Percentiles rank a stretch among this genome's conserved stretches.
Evolutionary conservation across 1,140 invertebrate genomes (phyloP).

Genomic region (Saccostrea cuccullata): DNA sequence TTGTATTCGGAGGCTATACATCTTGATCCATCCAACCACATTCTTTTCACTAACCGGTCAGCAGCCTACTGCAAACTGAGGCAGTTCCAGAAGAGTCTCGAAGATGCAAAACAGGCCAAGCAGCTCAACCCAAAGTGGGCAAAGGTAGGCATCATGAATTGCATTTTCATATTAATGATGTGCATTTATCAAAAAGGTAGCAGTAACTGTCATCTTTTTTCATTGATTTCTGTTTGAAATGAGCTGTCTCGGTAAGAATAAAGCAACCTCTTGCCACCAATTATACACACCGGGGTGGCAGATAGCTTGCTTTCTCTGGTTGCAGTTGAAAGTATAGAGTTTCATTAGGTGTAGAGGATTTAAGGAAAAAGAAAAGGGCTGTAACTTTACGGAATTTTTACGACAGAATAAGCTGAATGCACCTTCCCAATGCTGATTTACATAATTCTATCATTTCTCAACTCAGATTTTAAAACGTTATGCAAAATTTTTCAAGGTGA

Average conservation of each 20-base stretch:
- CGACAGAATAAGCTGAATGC: not conserved
- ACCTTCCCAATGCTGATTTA: not conserved
- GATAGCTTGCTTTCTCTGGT: not conserved
- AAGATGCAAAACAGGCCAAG: slow-evolving; percentile 91
- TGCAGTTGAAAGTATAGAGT: not conserved
- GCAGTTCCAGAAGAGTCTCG: slow-evolving; percentile 86
- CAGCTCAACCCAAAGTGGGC: slow-evolving; percentile 89
- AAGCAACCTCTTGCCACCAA: slow-evolving; percentile 8
- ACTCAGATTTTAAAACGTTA: not conserved
- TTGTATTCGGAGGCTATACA: slow-evolving; percentile 89
- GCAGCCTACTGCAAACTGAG: slow-evolving; percentile 90
- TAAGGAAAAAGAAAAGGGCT: not conserved
- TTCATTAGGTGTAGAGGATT: slow-evolving; percentile 27
- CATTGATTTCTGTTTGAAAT: slow-evolving; percentile 8
- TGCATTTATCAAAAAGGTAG: slow-evolving; percentile 6
- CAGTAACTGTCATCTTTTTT: not conserved
- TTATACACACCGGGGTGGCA: not conserved
- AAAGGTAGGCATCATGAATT: slow-evolving; percentile 83
- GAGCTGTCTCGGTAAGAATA: not conserved
- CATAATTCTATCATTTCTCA: slow-evolving; percentile 32
- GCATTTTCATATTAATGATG: not conserved
- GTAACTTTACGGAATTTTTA: not conserved
- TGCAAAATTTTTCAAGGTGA: slow-evolving; percentile 32
- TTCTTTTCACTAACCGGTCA: slow-evolving; percentile 92
- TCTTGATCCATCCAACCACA: slow-evolving; percentile 90